Evolutionary conservation across 2,888 invertebrate genomes (phyloP).

Genomic region (Macroteleia sp.): DNA sequence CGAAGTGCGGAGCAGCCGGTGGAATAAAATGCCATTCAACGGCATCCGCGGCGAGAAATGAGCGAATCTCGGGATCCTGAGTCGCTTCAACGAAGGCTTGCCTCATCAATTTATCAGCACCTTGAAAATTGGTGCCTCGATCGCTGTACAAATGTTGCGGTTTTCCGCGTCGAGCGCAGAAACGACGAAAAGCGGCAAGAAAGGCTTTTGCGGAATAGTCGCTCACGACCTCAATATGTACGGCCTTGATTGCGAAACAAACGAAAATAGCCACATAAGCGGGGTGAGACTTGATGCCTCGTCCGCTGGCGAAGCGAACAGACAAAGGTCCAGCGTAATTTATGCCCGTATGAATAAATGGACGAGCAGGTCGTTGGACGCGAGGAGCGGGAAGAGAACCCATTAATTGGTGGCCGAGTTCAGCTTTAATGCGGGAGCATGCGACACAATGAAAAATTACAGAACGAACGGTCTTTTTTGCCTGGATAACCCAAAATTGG

Average conservation of each 20-base stretch:
- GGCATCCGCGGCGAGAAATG: not conserved
- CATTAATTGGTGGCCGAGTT: not conserved
- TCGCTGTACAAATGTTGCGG: conserved; percentile 1
- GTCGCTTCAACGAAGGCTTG: not conserved
- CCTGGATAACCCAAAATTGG: not conserved
- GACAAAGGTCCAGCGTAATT: conserved; percentile 4
- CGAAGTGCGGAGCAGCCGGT: not conserved
- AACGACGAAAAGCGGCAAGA: conserved; percentile 1
- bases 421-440: not conserved
- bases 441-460: not conserved
- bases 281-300: not conserved
- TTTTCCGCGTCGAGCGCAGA: not conserved
- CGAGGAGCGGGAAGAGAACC: not conserved
- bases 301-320: not conserved
- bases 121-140: conserved; percentile 7
- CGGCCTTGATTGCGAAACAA: not conserved
- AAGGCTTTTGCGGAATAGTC: not conserved
- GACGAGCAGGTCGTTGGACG: not conserved
- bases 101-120: not conserved
- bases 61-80: not conserved
- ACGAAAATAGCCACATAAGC: conserved; percentile 4
- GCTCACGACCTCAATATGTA: conserved; percentile 1
- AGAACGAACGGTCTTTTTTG: not conserved
- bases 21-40: not conserved
- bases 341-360: not conserved